phyloP scores from a whole-genome alignment of 2,797 vertebrate species.

The Serranus cabrilla region DNA sequence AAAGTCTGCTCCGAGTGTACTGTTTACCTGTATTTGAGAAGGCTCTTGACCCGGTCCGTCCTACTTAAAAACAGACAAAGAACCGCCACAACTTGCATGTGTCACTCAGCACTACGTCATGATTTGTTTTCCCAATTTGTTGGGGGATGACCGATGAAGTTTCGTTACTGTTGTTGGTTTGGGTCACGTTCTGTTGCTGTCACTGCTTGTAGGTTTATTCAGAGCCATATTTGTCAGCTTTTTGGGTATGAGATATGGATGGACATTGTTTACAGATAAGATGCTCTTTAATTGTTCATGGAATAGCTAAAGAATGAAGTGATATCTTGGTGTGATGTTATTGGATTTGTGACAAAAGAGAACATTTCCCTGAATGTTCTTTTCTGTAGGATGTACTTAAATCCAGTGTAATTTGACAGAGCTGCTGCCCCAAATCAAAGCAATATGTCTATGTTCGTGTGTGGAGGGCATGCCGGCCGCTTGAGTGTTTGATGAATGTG shows the following conservation, averaged over 20 bases:
- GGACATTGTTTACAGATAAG: background rate
- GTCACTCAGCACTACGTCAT: no score
- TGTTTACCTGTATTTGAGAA: no score
- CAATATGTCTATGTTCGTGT: constrained; percentile 47
- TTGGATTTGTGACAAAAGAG: background rate
- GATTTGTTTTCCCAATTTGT: no score
- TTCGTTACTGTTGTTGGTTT: no score
- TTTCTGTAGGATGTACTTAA: background rate
- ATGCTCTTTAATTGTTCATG: background rate
- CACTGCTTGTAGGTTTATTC: no score
- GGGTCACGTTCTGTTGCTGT: no score
- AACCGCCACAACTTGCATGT: no score
- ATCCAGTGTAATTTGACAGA: background rate
- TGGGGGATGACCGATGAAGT: no score
- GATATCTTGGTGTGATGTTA: background rate
- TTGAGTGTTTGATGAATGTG: constrained; percentile 79
- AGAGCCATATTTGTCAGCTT: no score
- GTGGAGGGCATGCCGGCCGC: constrained; percentile 46
- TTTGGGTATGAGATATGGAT: background rate
- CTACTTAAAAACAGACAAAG: no score
- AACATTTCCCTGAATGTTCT: background rate
- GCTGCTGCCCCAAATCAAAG: constrained; percentile 10
- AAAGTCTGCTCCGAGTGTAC: no score
- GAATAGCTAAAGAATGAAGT: background rate
- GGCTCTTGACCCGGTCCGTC: no score